A percentile compares a stretch with the other conserved stretches of the same genome.
These are phyloP conservation scores for Harpalus rubripes DNA, from an alignment of 2,888 invertebrate genomes.

Conservation along the genomic window DNA sequence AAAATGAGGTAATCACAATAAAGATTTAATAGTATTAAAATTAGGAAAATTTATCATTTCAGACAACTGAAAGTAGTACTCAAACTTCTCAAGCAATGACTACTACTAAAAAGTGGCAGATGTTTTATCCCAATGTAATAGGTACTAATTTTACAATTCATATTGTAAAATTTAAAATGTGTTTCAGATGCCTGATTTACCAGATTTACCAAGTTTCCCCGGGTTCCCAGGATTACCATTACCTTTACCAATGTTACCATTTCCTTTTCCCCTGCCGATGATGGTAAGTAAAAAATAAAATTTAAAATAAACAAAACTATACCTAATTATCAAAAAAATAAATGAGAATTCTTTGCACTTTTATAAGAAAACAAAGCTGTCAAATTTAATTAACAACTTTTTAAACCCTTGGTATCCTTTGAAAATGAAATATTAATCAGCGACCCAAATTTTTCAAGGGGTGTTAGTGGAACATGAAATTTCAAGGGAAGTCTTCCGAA, in stretches of 20 bases:
- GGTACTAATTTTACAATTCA: not conserved
- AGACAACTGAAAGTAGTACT: not conserved
- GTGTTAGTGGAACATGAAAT: too few species aligned
- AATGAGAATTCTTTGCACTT: too few species aligned
- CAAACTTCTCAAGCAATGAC: not conserved
- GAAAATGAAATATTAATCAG: too few species aligned
- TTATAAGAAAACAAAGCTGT: too few species aligned
- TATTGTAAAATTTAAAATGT: not conserved
- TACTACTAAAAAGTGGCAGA: not conserved
- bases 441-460: too few species aligned
- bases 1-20: not conserved
- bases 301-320: too few species aligned
- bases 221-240: slow-evolving; percentile 15
- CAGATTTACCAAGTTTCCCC: slow-evolving; percentile 1
- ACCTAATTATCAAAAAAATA: too few species aligned
- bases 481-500: too few species aligned
- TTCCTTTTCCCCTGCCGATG: slow-evolving; percentile 24
- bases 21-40: not conserved
- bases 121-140: not conserved
- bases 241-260: slow-evolving; percentile 24
- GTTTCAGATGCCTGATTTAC: slow-evolving; percentile 10
- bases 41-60: not conserved
- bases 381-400: too few species aligned
- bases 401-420: too few species aligned
- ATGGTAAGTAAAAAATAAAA: slow-evolving; percentile 13